Conservation (phyloP, 2,113 vertebrate species). For the Saccopteryx leptura region DNA sequence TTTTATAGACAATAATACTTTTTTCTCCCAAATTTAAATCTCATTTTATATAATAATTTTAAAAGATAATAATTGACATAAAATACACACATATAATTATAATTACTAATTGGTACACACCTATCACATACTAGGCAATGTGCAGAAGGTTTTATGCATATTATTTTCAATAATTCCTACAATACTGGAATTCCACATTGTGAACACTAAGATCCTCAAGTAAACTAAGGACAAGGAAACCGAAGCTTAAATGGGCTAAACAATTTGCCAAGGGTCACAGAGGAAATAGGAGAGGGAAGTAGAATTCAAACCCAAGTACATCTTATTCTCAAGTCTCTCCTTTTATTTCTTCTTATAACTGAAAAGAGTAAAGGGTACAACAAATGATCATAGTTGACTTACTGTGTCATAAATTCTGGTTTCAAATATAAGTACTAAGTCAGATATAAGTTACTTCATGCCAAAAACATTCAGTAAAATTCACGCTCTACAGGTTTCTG, state of each 20-base stretch:
- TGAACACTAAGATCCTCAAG: background rate
- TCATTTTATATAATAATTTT: constrained; percentile 31
- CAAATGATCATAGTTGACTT: background rate
- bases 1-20: constrained; percentile 19
- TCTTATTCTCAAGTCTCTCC: background rate
- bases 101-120: background rate
- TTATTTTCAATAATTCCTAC: background rate
- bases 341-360: constrained; percentile 16
- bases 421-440: constrained; percentile 16
- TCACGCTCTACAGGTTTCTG: background rate
- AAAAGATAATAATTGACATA: background rate
- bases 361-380: background rate
- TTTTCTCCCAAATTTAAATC: background rate
- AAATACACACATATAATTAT: constrained; percentile 20
- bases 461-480: background rate
- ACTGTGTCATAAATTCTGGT: background rate
- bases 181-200: background rate
- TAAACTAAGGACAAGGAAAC: constrained; percentile 24
- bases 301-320: background rate
- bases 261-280: background rate
- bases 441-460: background rate
- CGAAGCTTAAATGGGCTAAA: background rate
- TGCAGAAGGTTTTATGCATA: background rate
- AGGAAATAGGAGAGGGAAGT: background rate
- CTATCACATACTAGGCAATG: background rate